Base-by-base conservation (phyloP, 2,888 invertebrate genomes). In the Rhaphigaster nebulosa region DNA sequence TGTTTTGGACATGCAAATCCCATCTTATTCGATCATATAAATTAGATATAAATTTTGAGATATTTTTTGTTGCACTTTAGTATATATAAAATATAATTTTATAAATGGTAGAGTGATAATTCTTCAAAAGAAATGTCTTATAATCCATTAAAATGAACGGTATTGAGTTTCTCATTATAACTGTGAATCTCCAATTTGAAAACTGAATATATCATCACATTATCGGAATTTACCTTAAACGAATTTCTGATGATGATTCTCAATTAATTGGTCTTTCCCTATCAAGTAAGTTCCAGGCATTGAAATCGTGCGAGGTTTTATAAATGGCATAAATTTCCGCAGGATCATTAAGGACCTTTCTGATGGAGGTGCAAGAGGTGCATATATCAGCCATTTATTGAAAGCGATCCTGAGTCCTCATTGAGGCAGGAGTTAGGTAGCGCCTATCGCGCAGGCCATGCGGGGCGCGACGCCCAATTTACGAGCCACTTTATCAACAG, bases 261-360 rank as follows among this genome's bases (percentile, higher is more conserved):
- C 10, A n/a, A 65, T 65, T 65, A 65, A 65, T 65, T 29, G 65
- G 29, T 29, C 15, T 65, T 65, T 65, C 29, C 29, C n/a, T 60
- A 60, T n/a, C n/a, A 60, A n/a, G 60, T n/a, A n/a, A n/a, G n/a
- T n/a, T n/a, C n/a, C n/a, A 60, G 0, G 29, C 29, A 29, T 65
- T 29, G 65, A 65, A 65, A 65, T 60, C n/a, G 4, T 12, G 1
- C n/a, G n/a, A 60, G n/a, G 60, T n/a, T n/a, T n/a, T 60, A 34
- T 1, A 15, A 15, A 2, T 5, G 0, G 29, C 29, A 65, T 29
- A 29, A 65, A 65, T 29, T 29, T 13, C 13, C 4, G 29, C 15
- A 65, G 29, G 29, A 65, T 65, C 65, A 29, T 65, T 65, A 65
- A 65, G 65, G 65, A 65, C 65, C 65, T 65, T 65, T 34, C 65